Conservation (phyloP, 1,140 invertebrate species). For the Dendrolimus kikuchii region DNA sequence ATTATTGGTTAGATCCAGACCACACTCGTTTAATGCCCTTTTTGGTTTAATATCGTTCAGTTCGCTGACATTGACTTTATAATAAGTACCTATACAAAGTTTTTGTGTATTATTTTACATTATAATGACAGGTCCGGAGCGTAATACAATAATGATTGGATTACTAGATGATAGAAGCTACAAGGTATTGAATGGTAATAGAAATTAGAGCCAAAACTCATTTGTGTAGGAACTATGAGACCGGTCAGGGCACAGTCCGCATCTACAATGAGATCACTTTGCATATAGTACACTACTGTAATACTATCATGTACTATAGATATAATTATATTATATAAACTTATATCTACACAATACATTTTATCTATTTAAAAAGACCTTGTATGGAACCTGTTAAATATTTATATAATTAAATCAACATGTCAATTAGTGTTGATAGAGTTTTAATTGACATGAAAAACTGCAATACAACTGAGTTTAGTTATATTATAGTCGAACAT, state of each 20-base stretch:
- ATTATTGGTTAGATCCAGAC: constrained; percentile 47
- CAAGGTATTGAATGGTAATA: constrained; percentile 38
- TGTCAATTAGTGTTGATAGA: constrained; percentile 55
- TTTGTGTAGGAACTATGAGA: constrained; percentile 52
- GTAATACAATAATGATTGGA: no score
- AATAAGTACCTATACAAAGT: no score
- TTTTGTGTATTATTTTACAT: no score
- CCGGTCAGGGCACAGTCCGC: constrained; percentile 35
- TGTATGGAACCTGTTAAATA: constrained; percentile 29
- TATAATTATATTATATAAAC: constrained; percentile 63
- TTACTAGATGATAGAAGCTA: neutral
- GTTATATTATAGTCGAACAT: no score
- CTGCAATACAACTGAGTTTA: constrained; percentile 27
- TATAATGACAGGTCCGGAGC: no score
- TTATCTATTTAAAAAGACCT: constrained; percentile 27
- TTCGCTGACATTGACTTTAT: constrained; percentile 15
- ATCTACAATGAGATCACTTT: constrained; percentile 49
- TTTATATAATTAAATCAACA: constrained; percentile 40
- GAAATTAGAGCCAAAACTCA: constrained; percentile 50
- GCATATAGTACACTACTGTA: constrained; percentile 66
- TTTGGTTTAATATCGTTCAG: constrained; percentile 6
- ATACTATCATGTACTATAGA: constrained; percentile 57
- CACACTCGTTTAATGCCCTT: constrained; percentile 23
- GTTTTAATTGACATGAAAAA: constrained; percentile 62
- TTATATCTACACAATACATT: constrained; percentile 22